Percentiles rank a stretch among this genome's conserved stretches.
Evolutionary conservation across 2,888 invertebrate genomes (phyloP).

Genomic region (Heliconius erato): DNA sequence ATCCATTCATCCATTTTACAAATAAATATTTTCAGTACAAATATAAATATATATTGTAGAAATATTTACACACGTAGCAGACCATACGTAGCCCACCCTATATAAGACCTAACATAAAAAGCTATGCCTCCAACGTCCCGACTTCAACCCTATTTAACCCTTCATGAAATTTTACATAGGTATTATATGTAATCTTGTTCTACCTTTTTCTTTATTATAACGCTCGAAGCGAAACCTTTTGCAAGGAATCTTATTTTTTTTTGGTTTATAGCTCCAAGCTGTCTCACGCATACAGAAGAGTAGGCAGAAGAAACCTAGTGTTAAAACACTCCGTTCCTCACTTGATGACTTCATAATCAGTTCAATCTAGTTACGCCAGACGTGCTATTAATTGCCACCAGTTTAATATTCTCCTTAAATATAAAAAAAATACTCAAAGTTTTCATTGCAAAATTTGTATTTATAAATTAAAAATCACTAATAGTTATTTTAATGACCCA

Average conservation of each 20-base stretch:
- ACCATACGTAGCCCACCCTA: conserved; percentile 7
- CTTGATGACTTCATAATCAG: no score
- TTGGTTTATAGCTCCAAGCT: conserved; percentile 37
- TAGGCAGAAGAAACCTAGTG: no score
- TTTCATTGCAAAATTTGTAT: background rate
- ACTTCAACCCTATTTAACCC: conserved; percentile 43
- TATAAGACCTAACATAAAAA: conserved; percentile 36
- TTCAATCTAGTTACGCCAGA: no score
- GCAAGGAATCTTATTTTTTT: conserved; percentile 65
- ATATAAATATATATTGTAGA: background rate
- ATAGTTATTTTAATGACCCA: background rate
- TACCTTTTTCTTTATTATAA: conserved; percentile 60
- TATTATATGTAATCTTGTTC: conserved; percentile 52
- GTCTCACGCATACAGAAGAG: background rate
- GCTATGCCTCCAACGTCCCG: conserved; percentile 31
- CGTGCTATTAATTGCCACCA: no score
- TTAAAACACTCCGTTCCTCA: no score
- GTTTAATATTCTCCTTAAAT: no score
- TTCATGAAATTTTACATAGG: conserved; percentile 58
- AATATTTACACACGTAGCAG: background rate
- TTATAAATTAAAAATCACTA: background rate
- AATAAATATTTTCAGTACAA: background rate
- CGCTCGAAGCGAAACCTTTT: conserved; percentile 57
- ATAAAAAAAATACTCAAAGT: no score
- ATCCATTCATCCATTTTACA: no score